Conservation (phyloP, 2,113 vertebrate species). For the Halcyon senegalensis region DNA sequence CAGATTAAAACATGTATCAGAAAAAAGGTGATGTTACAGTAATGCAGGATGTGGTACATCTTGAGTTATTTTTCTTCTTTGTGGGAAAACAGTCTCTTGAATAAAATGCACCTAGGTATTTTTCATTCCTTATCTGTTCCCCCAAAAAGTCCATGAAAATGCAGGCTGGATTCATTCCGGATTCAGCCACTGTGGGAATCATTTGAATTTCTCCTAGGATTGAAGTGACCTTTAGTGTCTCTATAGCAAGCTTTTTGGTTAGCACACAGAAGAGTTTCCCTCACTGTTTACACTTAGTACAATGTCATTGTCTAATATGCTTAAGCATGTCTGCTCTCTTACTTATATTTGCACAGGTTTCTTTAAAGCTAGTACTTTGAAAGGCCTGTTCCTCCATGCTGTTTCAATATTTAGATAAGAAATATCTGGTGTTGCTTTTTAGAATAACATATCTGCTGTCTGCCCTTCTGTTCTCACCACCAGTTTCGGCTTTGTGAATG, state of each 20-base stretch:
- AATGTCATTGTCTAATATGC: background rate
- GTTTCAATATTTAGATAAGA: background rate
- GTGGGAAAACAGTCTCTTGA: background rate
- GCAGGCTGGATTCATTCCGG: background rate
- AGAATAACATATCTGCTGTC: background rate
- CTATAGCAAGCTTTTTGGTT: background rate
- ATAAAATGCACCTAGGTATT: background rate
- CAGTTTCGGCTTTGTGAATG: background rate
- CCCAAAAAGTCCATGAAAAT: background rate
- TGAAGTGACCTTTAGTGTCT: background rate
- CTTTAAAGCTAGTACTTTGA: background rate
- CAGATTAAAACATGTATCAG: background rate
- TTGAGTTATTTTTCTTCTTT: background rate
- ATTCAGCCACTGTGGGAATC: background rate
- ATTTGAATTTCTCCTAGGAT: background rate
- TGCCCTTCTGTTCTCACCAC: background rate
- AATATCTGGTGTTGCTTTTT: background rate
- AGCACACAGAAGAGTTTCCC: background rate
- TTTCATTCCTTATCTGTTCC: background rate
- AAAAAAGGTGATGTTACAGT: background rate
- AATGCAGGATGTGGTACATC: background rate
- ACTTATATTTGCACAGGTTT: background rate
- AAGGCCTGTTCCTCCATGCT: accelerated
- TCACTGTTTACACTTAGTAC: background rate
- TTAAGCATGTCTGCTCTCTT: background rate